Base-by-base conservation (phyloP, 2,888 invertebrate genomes). In the Adelognathus sp. region DNA sequence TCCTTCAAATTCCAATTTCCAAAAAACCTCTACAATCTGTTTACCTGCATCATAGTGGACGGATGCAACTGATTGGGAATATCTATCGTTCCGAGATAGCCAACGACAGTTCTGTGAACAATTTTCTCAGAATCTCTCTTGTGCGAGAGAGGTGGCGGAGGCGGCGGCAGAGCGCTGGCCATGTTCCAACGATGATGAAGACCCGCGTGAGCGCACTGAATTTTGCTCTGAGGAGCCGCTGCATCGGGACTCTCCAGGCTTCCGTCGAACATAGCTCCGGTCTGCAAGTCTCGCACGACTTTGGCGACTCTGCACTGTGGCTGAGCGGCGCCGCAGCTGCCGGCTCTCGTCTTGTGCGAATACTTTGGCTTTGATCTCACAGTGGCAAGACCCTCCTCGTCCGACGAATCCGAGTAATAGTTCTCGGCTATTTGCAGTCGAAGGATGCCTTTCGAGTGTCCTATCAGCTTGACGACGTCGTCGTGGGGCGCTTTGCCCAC, bases 51-150 rank as follows among this genome's bases (percentile, higher is more conserved):
- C 70, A 97, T 95, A 11, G 96, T 95, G 44, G 95, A 95, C 54
- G 95, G 94, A 64, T 95, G 93, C 50, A 96, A 93, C 83, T 97
- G 96, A 90, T 96, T 96, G 0, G 98, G 98, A 93, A 98, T 98
- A 92, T 98, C 98, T 81, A 99, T 98, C 1, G 98, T 98, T 21
- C 98, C 98, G 58, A 99, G 93, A 91, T 99, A 99, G 0, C 98
- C 98, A 0, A 99, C 97, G 1, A 99, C 95, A 0, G 96, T 97
- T 83, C 96, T 95, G 87, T 96, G 96, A 80, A 96, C 96, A 6
- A 96, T 93, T 77, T 91, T 90, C 56, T 90, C 91, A 0, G 90
- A 87, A 71, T 92, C 90, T 58, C 91, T 81, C 66, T 90, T 90
- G 60, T 89, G 81, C 14, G 87, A 87, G 16, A 88, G 70, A 14